Evolutionary conservation across 2,113 vertebrate genomes (phyloP), one percentile per base, ranked within the genome.

Genomic region (Willisornis vidua): DNA sequence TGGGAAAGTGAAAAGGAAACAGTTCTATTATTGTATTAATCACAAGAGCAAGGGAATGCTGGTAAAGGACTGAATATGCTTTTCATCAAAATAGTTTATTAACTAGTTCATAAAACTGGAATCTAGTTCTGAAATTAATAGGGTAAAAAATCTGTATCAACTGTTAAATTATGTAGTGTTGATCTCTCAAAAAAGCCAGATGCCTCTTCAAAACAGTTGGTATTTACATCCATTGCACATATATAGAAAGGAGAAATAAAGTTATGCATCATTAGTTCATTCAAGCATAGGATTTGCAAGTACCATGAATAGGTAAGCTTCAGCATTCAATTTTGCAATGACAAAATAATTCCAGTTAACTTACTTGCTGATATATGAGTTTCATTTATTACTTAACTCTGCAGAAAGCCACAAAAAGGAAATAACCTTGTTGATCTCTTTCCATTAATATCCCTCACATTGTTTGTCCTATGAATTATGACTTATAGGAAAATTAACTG

Each of bases 401-500:
- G 91, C 93, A 94, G 85, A 97, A 95, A 94, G 78, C 61, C 73
- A 82, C 62, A 37, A 66, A 95, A 93, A 94, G 95, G 94, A 96
- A 96, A 62, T 93, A 89, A 94, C 94, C 89, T 93, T 71, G 66
- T 71, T 83, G 83, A 89, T 94, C 94, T 94, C 62, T 90, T 93
- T 81, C 82, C 92, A 90, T 96, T 93, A 90, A 97, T 97, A 95
- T 45, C 57, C 14, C 66, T 91, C 79, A 95, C 85, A 84, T 96
- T 97, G 92, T 96, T 85, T 90, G 70, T 90, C 82, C 68, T 95
- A 39, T 96, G 93, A 97, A 81, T 94, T 94, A 96, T 76, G 95
- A 81, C 94, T 93, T 94, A 78, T 92, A 95, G 95, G 91, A 97
- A 97, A 92, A 90, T 90, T 59, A 93, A 70, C 77, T 89, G 65